A percentile compares a stretch with the other conserved stretches of the same genome.
phyloP scores from a whole-genome alignment of 30 jellyfish, hydroid and myxozoan genomes.

The Nemopilema nomurai region DNA sequence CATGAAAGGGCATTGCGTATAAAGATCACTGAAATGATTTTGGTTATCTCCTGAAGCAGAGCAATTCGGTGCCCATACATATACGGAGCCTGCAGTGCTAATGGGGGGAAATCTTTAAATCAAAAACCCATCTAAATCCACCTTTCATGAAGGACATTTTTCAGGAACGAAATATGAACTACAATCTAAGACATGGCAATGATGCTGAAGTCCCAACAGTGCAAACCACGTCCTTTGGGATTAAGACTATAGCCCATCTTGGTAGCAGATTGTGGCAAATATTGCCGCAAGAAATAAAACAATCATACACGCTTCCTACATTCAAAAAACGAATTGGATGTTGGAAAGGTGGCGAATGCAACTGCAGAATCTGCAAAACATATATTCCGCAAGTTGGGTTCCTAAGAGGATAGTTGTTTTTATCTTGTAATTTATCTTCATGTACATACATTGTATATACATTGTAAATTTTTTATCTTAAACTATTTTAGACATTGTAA shows the following conservation, averaged over 20 bases:
- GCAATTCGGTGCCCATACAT: no score
- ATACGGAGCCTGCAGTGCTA: no score
- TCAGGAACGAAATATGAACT: conserved; percentile 1
- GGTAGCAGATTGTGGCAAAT: conserved; percentile 12
- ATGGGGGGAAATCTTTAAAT: background rate
- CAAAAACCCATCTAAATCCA: background rate
- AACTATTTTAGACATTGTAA: no score
- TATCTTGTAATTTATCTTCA: no score
- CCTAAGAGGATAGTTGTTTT: conserved; percentile 1
- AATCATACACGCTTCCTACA: background rate
- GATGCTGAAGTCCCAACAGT: conserved; percentile 4
- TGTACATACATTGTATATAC: no score
- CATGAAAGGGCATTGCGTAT: background rate
- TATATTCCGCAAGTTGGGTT: conserved; percentile 13
- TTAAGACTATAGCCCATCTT: conserved; percentile 12
- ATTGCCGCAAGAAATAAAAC: conserved; percentile 17
- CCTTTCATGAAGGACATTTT: conserved; percentile 3
- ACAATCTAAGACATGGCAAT: conserved; percentile 34
- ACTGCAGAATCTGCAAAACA: conserved; percentile 23
- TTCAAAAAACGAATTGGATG: background rate
- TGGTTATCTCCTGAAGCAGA: no score
- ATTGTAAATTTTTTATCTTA: no score
- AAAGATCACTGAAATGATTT: no score
- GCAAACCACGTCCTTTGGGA: conserved; percentile 28
- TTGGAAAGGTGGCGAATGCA: conserved; percentile 37